These are phyloP conservation scores for Philereme vetulata DNA, from an alignment of 2,888 invertebrate genomes.

Conservation along the genomic window DNA sequence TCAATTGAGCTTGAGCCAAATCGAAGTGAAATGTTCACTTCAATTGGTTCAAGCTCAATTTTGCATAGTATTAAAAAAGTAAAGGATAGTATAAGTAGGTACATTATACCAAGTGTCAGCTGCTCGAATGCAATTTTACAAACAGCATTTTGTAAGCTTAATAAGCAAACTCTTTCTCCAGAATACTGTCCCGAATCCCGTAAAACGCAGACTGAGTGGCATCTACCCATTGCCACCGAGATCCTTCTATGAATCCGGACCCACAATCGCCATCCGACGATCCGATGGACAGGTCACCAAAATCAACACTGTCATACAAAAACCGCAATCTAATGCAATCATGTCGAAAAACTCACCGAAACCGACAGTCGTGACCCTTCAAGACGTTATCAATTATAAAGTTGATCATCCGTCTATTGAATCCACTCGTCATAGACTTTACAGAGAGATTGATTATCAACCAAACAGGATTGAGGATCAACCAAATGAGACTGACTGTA, in stretches of 20 bases:
- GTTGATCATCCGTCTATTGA: constrained; percentile 6
- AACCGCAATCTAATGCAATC: constrained; percentile 28
- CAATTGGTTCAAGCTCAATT: no score
- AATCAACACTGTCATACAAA: constrained; percentile 62
- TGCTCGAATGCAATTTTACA: no score
- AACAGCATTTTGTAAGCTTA: no score
- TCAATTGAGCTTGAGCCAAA: no score
- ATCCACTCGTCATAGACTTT: background rate
- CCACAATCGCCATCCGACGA: constrained; percentile 49
- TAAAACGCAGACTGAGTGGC: constrained; percentile 55
- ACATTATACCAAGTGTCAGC: no score
- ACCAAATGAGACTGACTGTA: background rate
- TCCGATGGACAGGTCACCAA: constrained; percentile 58
- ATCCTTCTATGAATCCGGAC: constrained; percentile 27
- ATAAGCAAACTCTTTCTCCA: constrained; percentile 3
- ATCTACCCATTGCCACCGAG: constrained; percentile 54
- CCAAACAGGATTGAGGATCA: no score
- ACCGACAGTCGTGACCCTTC: constrained; percentile 37
- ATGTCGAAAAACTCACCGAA: constrained; percentile 14
- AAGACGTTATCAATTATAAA: constrained; percentile 44
- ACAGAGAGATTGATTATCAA: constrained; percentile 1
- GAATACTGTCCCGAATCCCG: constrained; percentile 22
- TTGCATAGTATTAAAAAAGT: no score
- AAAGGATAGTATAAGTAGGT: no score
- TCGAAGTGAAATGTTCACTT: no score